Base-by-base conservation (phyloP, 2,888 invertebrate species). In the Criorhina ranunculi region DNA sequence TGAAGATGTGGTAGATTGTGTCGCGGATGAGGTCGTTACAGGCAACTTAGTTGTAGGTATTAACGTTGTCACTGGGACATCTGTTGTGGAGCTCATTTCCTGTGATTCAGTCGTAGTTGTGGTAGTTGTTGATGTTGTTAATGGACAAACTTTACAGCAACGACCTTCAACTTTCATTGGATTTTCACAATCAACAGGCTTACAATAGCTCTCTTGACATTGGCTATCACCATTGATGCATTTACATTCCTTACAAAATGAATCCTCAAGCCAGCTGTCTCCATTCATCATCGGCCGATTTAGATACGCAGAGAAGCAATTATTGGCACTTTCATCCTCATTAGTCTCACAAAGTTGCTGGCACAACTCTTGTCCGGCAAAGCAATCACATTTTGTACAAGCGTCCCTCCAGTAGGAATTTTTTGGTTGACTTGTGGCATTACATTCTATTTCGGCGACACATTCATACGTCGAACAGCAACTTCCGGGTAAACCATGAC, bases 381-480 rank as follows among this genome's bases (percentile, higher is more conserved):
- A 88, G 66, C 91, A 89, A 33, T 87, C 87, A 81, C 91, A 91
- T 37, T 88, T 88, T 2, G 55, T 87, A 76, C 91, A 91, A 15
- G 75, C 72, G 37, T 35, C 17, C 2, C 31, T 86, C 89, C 88
- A 88, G 69, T 87, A 88, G 0, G 66, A 37, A 0, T 11, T 2
- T 3, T 42, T 64, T 8, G 70, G 64, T 1, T 51, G 69, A 51
- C 33, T 59, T 37, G 17, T 49, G 12, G 29, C 44, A 31, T 37
- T 73, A 31, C 89, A 89, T 2, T 66, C n/a, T 1, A 87, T 86
- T 53, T 88, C 82, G 2, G 69, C 46, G 86, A 92, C 92, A 76
- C 92, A 91, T 31, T 90, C 88, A 87, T 91, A 92, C 7, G 91
- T 91, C 0, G 93, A 92, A 79, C 93, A 92, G 87, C 93, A 93